phyloP scores from a whole-genome alignment of 2,113 vertebrate genomes.

The Melozone crissalis region DNA sequence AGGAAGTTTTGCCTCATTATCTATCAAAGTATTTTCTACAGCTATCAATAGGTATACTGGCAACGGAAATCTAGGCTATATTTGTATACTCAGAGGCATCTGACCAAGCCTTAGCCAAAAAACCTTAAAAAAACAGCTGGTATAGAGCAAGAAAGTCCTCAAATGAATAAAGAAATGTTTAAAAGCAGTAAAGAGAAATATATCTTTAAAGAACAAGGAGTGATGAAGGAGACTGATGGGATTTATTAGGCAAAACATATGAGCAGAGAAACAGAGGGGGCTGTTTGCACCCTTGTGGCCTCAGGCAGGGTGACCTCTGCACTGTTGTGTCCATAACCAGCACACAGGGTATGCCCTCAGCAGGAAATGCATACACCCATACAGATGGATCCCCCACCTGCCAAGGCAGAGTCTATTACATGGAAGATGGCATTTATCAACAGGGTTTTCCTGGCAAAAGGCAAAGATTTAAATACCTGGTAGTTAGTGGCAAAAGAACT shows the following conservation, averaged over 20 bases:
- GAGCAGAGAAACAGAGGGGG: neutral
- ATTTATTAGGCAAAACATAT: neutral
- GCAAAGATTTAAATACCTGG: neutral
- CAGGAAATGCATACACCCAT: rapidly evolving
- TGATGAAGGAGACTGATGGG: neutral
- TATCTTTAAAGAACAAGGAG: neutral
- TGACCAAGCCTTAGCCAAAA: neutral
- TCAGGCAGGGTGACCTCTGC: neutral
- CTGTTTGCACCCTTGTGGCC: neutral
- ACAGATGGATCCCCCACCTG: neutral
- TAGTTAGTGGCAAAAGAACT: neutral
- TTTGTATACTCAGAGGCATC: neutral
- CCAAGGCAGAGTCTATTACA: neutral
- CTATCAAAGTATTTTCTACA: neutral
- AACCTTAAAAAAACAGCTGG: neutral
- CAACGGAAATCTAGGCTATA: neutral
- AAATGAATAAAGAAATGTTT: neutral
- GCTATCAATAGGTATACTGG: neutral
- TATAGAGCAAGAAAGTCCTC: neutral
- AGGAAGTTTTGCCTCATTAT: neutral
- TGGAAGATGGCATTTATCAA: neutral
- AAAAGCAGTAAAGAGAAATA: neutral
- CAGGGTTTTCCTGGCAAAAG: neutral
- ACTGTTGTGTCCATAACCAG: neutral
- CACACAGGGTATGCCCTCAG: rapidly evolving